phyloP scores from a whole-genome alignment of 2,797 vertebrate species.

The Poeciliopsis turneri region DNA sequence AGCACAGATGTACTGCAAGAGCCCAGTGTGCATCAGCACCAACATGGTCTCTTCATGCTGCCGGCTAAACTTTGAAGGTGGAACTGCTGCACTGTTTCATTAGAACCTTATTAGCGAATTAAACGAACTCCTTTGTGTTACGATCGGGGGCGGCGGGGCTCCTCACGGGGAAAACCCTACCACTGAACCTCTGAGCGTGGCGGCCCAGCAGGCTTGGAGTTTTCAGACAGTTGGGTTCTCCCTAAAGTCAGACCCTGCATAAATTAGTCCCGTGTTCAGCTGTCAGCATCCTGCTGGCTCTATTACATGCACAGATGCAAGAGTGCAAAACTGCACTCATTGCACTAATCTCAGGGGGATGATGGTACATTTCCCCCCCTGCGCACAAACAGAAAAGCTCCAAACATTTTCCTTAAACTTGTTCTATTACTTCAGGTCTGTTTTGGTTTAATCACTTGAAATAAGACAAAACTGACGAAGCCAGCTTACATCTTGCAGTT shows the following conservation, averaged over 20 bases:
- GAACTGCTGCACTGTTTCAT: slow-evolving; percentile 67
- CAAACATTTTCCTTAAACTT: slow-evolving; percentile 41
- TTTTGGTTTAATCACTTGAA: no score
- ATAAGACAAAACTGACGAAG: no score
- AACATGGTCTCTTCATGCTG: slow-evolving; percentile 37
- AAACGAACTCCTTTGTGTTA: slow-evolving; percentile 80
- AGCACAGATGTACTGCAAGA: slow-evolving; percentile 24
- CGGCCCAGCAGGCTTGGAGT: slow-evolving; percentile 77
- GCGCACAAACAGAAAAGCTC: slow-evolving; percentile 31
- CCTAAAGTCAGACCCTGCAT: slow-evolving; percentile 74
- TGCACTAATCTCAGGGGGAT: slow-evolving; percentile 27
- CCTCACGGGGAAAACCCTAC: slow-evolving; percentile 74
- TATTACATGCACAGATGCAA: slow-evolving; percentile 46
- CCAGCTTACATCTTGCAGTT: no score
- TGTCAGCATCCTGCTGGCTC: slow-evolving; percentile 74
- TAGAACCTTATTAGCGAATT: slow-evolving; percentile 77
- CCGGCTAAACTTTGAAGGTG: slow-evolving; percentile 70
- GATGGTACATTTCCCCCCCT: slow-evolving; percentile 34
- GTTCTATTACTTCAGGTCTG: slow-evolving; percentile 36
- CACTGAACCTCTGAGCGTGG: slow-evolving; percentile 74
- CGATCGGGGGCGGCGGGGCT: slow-evolving; percentile 72
- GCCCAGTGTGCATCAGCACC: slow-evolving; percentile 21
- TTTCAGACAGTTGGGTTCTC: slow-evolving; percentile 78
- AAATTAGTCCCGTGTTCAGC: slow-evolving; percentile 77
- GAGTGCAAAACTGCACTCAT: slow-evolving; percentile 42